These are phyloP conservation scores for Malurus elegans DNA, from an alignment of 2,113 vertebrate genomes.

Conservation along the genomic window DNA sequence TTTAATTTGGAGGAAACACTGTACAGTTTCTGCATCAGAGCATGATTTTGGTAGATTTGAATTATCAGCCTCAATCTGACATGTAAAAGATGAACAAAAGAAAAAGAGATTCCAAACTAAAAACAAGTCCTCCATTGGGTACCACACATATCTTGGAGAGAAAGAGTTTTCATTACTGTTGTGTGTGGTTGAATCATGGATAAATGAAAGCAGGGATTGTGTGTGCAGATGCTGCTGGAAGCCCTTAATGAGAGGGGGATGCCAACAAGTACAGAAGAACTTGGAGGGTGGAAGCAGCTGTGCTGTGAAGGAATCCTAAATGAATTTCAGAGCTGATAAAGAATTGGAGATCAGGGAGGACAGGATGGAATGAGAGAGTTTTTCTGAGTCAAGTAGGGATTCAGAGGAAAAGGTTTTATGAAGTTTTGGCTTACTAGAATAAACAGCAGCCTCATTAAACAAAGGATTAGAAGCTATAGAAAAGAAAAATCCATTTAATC, in stretches of 20 bases:
- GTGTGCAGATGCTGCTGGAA: conserved; percentile 28
- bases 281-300: background rate
- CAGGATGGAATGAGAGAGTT: background rate
- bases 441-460: background rate
- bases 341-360: background rate
- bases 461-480: background rate
- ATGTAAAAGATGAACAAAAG: background rate
- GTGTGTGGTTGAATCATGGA: background rate
- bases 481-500: background rate
- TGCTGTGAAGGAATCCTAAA: background rate
- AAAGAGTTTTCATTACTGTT: background rate
- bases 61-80: background rate
- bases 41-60: background rate
- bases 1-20: background rate
- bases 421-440: background rate
- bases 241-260: conserved; percentile 25
- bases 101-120: background rate
- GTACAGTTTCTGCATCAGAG: background rate
- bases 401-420: background rate
- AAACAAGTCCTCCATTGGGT: background rate
- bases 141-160: background rate
- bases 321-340: conserved; percentile 32
- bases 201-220: conserved; percentile 22
- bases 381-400: background rate
- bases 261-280: background rate